A percentile compares a stretch with the other conserved stretches of the same genome.
These are phyloP conservation scores for Cyprinodon brontotheroides DNA, from an alignment of 2,113 vertebrate genomes.

Conservation along the genomic window DNA sequence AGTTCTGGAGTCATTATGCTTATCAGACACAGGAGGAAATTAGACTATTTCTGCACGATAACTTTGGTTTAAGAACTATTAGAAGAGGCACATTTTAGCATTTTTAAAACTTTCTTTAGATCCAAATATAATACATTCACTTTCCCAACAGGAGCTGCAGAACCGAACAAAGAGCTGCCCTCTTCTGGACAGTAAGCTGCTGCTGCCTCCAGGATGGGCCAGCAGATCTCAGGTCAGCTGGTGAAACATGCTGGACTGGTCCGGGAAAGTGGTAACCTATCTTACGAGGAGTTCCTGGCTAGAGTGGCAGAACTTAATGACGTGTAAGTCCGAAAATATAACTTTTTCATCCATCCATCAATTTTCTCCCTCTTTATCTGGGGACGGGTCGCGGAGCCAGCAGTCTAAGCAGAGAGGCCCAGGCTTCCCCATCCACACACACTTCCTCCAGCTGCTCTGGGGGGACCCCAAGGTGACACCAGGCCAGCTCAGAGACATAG, in stretches of 20 bases:
- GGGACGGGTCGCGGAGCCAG: too few species aligned
- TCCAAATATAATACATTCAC: too few species aligned
- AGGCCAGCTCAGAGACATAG: too few species aligned
- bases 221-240: constrained; percentile 94
- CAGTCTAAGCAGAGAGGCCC: too few species aligned
- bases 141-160: constrained; percentile 67
- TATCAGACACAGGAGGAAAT: neutral
- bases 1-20: too few species aligned
- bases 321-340: constrained; percentile 82
- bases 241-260: constrained; percentile 89
- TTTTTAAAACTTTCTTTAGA: neutral
- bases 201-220: constrained; percentile 86
- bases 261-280: constrained; percentile 92
- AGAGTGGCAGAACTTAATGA: constrained; percentile 96
- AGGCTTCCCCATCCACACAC: too few species aligned
- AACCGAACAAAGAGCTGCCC: constrained; percentile 79
- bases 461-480: too few species aligned
- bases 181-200: constrained; percentile 36
- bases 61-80: too few species aligned
- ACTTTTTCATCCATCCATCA: too few species aligned
- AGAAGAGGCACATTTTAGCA: neutral
- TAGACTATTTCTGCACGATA: neutral
- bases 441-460: too few species aligned
- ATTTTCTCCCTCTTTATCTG: too few species aligned
- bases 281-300: constrained; percentile 97